Evolutionary conservation across 1,140 invertebrate genomes (phyloP).

Genomic region (Melitaea cinxia): DNA sequence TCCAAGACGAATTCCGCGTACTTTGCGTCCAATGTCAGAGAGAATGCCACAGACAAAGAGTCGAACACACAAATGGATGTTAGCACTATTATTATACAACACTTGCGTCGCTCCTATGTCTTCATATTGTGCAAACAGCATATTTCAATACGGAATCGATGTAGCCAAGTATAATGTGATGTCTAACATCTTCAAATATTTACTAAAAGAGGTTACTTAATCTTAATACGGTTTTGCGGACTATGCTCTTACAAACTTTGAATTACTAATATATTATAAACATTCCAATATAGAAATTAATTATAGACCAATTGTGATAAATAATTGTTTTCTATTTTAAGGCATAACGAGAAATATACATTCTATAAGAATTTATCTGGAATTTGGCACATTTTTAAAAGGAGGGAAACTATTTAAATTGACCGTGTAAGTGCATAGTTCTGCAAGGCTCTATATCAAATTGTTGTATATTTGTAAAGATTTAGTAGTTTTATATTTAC

Average conservation of each 20-base stretch:
- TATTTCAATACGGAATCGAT: slow-evolving; percentile 70
- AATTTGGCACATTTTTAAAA: slow-evolving; percentile 76
- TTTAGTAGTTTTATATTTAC: slow-evolving; percentile 2
- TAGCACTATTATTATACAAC: slow-evolving; percentile 68
- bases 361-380: slow-evolving; percentile 76
- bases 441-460: slow-evolving; percentile 57
- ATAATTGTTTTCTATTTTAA: slow-evolving; percentile 45
- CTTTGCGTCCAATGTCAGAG: slow-evolving; percentile 39
- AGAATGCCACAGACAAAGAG: slow-evolving; percentile 28
- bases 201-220: slow-evolving; percentile 65
- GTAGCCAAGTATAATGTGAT: slow-evolving; percentile 66
- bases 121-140: slow-evolving; percentile 62
- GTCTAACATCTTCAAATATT: slow-evolving; percentile 52
- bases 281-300: neutral
- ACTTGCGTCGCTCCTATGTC: slow-evolving; percentile 72
- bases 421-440: slow-evolving; percentile 76
- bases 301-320: neutral
- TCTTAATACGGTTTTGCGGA: slow-evolving; percentile 48
- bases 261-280: neutral
- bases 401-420: slow-evolving; percentile 49
- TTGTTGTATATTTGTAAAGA: slow-evolving; percentile 20
- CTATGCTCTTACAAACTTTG: slow-evolving; percentile 68
- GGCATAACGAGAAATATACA: slow-evolving; percentile 58
- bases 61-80: slow-evolving; percentile 65
- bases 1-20: slow-evolving; percentile 22